Base-by-base conservation (phyloP, 2,888 invertebrate species). In the Tipula unca region DNA sequence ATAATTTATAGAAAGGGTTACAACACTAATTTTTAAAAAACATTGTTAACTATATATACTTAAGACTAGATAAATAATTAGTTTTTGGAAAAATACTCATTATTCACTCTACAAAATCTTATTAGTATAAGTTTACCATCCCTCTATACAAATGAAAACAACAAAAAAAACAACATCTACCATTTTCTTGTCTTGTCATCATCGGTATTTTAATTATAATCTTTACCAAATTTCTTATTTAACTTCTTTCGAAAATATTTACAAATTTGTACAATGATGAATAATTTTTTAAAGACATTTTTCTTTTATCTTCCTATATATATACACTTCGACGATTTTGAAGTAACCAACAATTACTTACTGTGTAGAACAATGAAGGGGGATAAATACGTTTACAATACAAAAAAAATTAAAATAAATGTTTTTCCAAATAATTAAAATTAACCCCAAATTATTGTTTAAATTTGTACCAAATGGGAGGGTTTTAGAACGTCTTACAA, bases 271-370 rank as follows among this genome's bases (percentile, higher is more conserved):
- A 69, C 17, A 54, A 20, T 54, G 48, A 54, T 54, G 17, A 54
- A 54, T 54, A 54, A 32, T 54, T 54, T 54, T 54, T 54, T 54
- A 1, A 42, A 42, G n/a, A 42, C 42, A 42, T 42, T n/a, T 42
- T 69, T 69, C 48, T 69, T 1, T 69, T 69, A 25, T 69, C 1
- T 69, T 69, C 69, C 69, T 13, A n/a, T n/a, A n/a, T n/a, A n/a
- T n/a, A n/a, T n/a, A 69, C 25, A 69, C 25, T 10, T 25, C 69
- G 69, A 69, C 0, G 25, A 69, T 20, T 69, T 69, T 69, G 10
- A 69, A 69, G 69, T 69, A 69, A 69, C 69, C 69, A 69, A 69
- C 69, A 69, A 69, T 69, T 69, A 69, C 69, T 69, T 69, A 69
- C 10, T 48, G 8, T 69, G 25, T 20, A 54, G 5, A 25, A 25